Evolutionary conservation across 35 echinoderm and acorn worm species (phyloP), one percentile per base, ranked within the genome.

Genomic region (Stichopus chloronotus): DNA sequence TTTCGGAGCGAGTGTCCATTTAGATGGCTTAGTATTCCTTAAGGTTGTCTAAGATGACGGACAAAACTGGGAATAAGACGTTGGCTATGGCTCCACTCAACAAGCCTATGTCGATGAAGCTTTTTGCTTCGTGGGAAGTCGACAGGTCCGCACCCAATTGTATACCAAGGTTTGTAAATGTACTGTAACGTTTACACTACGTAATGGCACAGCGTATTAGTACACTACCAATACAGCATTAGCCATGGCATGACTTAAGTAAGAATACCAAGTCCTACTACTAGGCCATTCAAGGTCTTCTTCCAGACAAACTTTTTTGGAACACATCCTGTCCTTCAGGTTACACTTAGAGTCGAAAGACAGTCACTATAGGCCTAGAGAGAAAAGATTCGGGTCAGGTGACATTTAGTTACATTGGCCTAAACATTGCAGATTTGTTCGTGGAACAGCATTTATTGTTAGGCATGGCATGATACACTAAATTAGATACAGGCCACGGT

Each of bases 71-170:
- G 20, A 87, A 57, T 30, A 92, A 78, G 57, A 85, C 82, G 60
- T 58, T 79, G 19, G 56, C 84, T 17, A 81, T 92, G 72, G 90
- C 76, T 76, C 90, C 90, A 53, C 11, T 19, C 7, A 86, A 91
- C 43, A 97, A 94, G 92, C 95, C 95, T 5, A 95, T 98, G 54
- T 93, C 97, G 21, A 98, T 98, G 97, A 98, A 96, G 84, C 86
- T 98, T 58, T 98, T 98, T 87, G 95, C 97, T 58, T 96, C 97
- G 74, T 98, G 97, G 97, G 97, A 98, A 93, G 97, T 98, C 16
- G 97, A 98, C 69, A 96, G 94, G 72, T 95, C 96, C 63, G 88
- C 96, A 83, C 96, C 94, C 88, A 98, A 98, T 59, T 98, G 96
- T 88, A 98, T 98, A 58, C 92, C 96, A 52, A 95, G 96, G 96